Percentiles rank a stretch among this genome's conserved stretches.
phyloP scores from a whole-genome alignment of 2,888 invertebrate species.

The Pardosa pseudoannulata region DNA sequence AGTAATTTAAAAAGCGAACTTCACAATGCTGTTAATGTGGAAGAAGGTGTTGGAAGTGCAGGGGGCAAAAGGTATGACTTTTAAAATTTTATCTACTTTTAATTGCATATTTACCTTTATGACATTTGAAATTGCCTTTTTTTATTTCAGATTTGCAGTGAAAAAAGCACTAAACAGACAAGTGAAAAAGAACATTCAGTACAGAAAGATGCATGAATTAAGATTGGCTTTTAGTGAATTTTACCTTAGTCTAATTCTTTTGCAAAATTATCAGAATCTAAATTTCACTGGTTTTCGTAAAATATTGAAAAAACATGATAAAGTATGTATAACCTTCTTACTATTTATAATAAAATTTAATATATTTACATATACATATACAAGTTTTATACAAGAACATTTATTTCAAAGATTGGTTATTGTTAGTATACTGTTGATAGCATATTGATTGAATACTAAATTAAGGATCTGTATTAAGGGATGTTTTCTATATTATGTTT shows the following conservation, averaged over 20 bases:
- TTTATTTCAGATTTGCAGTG: constrained; percentile 45
- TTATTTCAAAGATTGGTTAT: too few relatives aligned
- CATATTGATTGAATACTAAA: too few relatives aligned
- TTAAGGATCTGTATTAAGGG: too few relatives aligned
- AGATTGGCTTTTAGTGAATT: constrained; percentile 99
- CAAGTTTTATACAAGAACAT: too few relatives aligned
- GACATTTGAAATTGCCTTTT: too few relatives aligned
- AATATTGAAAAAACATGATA: constrained; percentile 99
- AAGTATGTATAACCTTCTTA: too few relatives aligned
- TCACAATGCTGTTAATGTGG: constrained; percentile 77
- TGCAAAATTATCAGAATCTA: constrained; percentile 98
- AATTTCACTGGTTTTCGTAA: constrained; percentile 99
- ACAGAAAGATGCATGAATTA: constrained; percentile 91
- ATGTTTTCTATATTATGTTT: too few relatives aligned
- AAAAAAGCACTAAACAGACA: constrained; percentile 63
- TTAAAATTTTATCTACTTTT: background rate
- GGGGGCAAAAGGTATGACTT: constrained; percentile 42
- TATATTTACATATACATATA: too few relatives aligned
- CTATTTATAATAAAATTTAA: too few relatives aligned
- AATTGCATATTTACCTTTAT: too few relatives aligned
- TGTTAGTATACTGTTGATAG: too few relatives aligned
- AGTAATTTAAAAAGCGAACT: constrained; percentile 93
- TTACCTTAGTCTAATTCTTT: constrained; percentile 94
- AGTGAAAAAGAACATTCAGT: constrained; percentile 74
- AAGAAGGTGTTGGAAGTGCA: constrained; percentile 20